These are phyloP conservation scores for Cyphomyrus discorhynchus DNA, from an alignment of 2,113 vertebrate species.

Conservation along the genomic window DNA sequence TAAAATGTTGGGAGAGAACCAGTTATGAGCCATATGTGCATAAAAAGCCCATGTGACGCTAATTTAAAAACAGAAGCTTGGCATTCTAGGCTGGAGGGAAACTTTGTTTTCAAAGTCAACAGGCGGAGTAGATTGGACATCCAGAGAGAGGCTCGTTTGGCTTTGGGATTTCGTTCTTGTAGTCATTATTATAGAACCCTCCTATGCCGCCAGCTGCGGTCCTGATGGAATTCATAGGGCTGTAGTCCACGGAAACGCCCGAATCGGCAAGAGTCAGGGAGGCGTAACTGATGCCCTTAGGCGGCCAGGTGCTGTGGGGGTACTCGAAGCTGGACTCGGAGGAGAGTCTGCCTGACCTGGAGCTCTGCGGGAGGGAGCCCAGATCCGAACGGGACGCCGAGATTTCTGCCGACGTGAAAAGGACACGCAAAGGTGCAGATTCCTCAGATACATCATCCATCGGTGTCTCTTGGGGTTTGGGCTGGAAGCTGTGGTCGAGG, in stretches of 20 bases:
- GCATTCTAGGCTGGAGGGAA: background rate
- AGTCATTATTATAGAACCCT: constrained; percentile 58
- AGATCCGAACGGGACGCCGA: constrained; percentile 48
- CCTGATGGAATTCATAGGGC: constrained; percentile 54
- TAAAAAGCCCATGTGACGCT: background rate
- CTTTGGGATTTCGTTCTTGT: constrained; percentile 56
- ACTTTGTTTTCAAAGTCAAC: constrained; percentile 2
- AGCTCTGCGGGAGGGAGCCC: constrained; percentile 51
- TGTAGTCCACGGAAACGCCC: constrained; percentile 72
- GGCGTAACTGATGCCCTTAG: constrained; percentile 55
- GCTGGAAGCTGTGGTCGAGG: constrained; percentile 52
- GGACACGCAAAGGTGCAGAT: constrained; percentile 40
- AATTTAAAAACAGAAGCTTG: background rate
- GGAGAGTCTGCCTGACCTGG: constrained; percentile 48
- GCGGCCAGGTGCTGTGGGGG: constrained; percentile 54
- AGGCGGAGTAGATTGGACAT: constrained; percentile 29
- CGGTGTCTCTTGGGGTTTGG: background rate
- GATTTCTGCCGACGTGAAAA: constrained; percentile 44
- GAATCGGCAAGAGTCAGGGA: constrained; percentile 74
- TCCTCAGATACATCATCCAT: constrained; percentile 47
- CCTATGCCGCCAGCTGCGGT: constrained; percentile 28
- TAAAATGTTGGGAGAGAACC: background rate
- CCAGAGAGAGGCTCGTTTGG: constrained; percentile 30
- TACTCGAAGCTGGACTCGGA: constrained; percentile 68
- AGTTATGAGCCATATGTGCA: background rate